These are phyloP conservation scores for Yponomeuta cagnagella DNA, from an alignment of 2,888 invertebrate species.

Conservation along the genomic window DNA sequence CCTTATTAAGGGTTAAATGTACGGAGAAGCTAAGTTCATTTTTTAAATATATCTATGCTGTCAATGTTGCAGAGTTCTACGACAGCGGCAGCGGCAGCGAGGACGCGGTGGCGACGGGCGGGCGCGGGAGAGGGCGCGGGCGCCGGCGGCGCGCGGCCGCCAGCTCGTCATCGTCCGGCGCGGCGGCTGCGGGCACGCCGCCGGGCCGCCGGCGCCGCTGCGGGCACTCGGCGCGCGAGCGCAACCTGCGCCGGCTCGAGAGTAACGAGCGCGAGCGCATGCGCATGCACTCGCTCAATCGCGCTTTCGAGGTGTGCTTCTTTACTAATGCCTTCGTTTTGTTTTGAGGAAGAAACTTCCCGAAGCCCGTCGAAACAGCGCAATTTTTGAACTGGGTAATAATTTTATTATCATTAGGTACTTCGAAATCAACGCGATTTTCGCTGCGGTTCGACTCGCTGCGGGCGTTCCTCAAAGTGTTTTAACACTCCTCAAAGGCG, in stretches of 20 bases:
- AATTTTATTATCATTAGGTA: too few species aligned
- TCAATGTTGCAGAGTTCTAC: slow-evolving; percentile 46
- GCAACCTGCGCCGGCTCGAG: slow-evolving; percentile 89
- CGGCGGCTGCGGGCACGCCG: slow-evolving; percentile 46
- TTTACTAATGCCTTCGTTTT: too few species aligned
- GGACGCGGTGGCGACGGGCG: slow-evolving; percentile 41
- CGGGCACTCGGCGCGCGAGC: slow-evolving; percentile 87
- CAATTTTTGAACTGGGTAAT: too few species aligned
- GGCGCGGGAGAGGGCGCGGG: slow-evolving; percentile 33
- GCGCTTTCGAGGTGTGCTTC: slow-evolving; percentile 86
- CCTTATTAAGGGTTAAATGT: too few species aligned
- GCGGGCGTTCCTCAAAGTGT: too few species aligned
- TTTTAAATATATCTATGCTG: not conserved
- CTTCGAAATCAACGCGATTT: too few species aligned
- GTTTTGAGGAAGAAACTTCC: not conserved
- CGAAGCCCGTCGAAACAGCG: too few species aligned
- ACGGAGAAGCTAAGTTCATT: too few species aligned
- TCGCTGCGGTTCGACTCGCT: too few species aligned
- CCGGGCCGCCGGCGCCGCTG: slow-evolving; percentile 80
- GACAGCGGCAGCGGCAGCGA: slow-evolving; percentile 63
- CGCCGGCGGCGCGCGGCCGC: slow-evolving; percentile 43
- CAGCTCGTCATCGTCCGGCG: slow-evolving; percentile 43
- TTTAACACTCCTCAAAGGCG: too few species aligned
- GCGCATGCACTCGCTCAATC: slow-evolving; percentile 94
- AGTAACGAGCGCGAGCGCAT: slow-evolving; percentile 94